Conservation (phyloP, 2,888 invertebrate genomes). For the Philereme vetulata region DNA sequence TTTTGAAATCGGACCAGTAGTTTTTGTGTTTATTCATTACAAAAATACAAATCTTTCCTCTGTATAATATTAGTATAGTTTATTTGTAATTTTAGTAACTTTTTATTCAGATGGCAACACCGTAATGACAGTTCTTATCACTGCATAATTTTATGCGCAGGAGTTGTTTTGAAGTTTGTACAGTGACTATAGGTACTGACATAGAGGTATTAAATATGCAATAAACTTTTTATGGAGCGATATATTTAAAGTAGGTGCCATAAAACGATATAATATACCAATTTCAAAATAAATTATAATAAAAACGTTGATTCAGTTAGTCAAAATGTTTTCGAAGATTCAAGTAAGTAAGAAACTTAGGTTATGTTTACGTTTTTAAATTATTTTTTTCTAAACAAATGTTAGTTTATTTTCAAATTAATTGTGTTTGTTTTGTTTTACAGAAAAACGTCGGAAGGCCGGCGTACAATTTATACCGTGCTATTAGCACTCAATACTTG, state of each 20-base stretch:
- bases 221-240: no score
- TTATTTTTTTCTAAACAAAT: not conserved
- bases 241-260: no score
- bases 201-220: no score
- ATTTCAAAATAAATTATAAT: not conserved
- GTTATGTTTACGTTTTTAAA: constrained; percentile 4
- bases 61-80: no score
- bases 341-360: constrained; percentile 44
- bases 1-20: no score
- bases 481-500: constrained; percentile 61
- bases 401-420: not conserved
- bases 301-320: not conserved
- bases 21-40: no score
- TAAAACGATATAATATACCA: not conserved
- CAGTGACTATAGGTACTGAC: no score
- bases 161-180: constrained; percentile 12
- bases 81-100: not conserved
- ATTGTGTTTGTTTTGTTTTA: constrained; percentile 4
- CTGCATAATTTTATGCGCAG: constrained; percentile 17
- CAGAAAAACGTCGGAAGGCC: constrained; percentile 53
- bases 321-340: constrained; percentile 46
- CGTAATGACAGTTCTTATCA: constrained; percentile 34
- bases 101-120: constrained; percentile 40
- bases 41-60: no score
- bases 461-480: constrained; percentile 43